Conservation (phyloP, 2,797 vertebrate genomes). For the Pseudocheirus occidentalis region DNA sequence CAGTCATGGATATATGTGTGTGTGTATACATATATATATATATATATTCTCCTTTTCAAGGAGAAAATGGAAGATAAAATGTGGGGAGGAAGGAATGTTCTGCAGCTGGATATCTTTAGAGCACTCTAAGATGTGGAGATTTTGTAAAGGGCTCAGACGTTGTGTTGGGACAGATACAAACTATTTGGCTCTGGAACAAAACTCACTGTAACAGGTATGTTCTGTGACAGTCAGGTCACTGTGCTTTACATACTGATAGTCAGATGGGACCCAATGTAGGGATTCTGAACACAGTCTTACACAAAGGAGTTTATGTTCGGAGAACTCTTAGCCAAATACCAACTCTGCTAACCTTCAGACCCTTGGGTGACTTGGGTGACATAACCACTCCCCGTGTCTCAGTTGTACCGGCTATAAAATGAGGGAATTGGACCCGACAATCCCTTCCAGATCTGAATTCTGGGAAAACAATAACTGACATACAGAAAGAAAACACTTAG, state of each 20-base stretch:
- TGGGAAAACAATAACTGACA: neutral
- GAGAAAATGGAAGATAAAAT: neutral
- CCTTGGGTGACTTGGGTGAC: neutral
- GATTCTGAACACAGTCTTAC: neutral
- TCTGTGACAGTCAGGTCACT: neutral
- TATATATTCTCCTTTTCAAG: too few relatives aligned
- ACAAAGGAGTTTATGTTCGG: neutral
- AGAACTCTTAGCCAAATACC: neutral
- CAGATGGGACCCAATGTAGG: neutral
- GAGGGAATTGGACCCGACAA: neutral
- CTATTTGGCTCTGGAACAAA: constrained; percentile 79
- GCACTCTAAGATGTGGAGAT: constrained; percentile 41
- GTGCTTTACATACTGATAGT: neutral
- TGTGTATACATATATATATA: neutral
- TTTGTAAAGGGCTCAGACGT: constrained; percentile 61
- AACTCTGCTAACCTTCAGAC: neutral
- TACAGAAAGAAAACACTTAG: neutral
- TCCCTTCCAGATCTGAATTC: neutral
- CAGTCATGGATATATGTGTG: too few relatives aligned
- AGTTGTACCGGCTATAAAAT: neutral
- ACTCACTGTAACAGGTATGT: constrained; percentile 78
- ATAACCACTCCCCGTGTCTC: neutral
- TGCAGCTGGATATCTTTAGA: neutral
- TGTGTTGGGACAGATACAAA: neutral
- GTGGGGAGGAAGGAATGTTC: neutral